phyloP scores from a whole-genome alignment of 2,797 vertebrate species.

The Crocodylus rhombifer region DNA sequence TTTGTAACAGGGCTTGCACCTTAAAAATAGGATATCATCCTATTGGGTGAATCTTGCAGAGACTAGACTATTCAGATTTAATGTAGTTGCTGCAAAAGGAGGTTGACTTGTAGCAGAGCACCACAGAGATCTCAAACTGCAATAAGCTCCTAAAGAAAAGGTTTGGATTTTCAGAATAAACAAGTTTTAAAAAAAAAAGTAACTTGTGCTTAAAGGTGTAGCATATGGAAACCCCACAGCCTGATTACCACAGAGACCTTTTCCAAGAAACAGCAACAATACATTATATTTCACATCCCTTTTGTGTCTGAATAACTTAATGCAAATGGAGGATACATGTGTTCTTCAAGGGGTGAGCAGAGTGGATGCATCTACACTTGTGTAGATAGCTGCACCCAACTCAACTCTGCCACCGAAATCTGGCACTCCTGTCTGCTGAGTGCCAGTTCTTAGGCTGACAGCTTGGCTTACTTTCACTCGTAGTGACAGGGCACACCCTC shows the following conservation, averaged over 20 bases:
- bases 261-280: conserved; percentile 23
- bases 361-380: neutral
- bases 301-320: conserved; percentile 26
- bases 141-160: neutral
- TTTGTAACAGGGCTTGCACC: no score
- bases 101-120: neutral
- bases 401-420: no score
- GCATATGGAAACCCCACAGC: conserved; percentile 25
- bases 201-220: conserved; percentile 16
- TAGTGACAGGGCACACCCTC: no score
- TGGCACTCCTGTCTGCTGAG: no score
- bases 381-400: no score
- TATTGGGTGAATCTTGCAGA: no score
- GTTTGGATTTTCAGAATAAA: neutral
- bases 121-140: neutral
- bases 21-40: no score
- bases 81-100: neutral
- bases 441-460: no score
- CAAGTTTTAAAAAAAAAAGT: conserved; percentile 34
- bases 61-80: no score
- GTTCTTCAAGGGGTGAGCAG: neutral
- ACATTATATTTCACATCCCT: conserved; percentile 7
- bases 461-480: no score
- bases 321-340: neutral
- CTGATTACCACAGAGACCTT: neutral